These are phyloP conservation scores for Microctenopoma steveboyesi DNA, from an alignment of 2,797 vertebrate species.

Conservation along the genomic window DNA sequence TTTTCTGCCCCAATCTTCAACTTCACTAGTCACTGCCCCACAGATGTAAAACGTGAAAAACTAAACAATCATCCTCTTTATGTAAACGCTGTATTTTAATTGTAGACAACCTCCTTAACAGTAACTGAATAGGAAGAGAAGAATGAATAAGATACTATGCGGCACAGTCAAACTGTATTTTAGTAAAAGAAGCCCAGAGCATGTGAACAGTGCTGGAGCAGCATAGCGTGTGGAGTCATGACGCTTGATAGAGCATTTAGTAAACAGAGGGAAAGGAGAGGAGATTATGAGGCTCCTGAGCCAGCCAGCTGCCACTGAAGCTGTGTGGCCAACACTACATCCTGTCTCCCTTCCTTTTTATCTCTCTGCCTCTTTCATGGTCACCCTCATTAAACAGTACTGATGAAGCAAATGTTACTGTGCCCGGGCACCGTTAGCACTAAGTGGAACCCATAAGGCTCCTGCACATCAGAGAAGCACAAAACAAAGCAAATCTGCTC, in stretches of 20 bases:
- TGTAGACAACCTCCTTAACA: not conserved
- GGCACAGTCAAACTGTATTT: conserved; percentile 21
- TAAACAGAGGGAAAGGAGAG: conserved; percentile 58
- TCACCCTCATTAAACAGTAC: conserved; percentile 61
- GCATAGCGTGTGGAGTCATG: conserved; percentile 44
- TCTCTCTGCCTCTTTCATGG: conserved; percentile 57
- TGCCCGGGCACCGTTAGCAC: conserved; percentile 36
- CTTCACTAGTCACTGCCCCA: not conserved
- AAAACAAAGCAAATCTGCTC: conserved; percentile 28
- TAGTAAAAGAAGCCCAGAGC: conserved; percentile 7
- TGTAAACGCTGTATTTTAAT: not conserved
- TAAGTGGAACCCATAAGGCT: conserved; percentile 36
- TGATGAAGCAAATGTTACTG: conserved; percentile 38
- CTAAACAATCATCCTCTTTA: not conserved
- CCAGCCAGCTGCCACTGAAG: conserved; percentile 71
- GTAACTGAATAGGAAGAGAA: not conserved
- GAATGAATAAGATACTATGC: not conserved
- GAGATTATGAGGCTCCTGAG: conserved; percentile 72
- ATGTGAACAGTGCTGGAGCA: conserved; percentile 20
- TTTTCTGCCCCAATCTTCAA: not conserved
- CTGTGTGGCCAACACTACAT: conserved; percentile 59
- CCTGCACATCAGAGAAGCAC: conserved; percentile 17
- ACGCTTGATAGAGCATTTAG: conserved; percentile 59
- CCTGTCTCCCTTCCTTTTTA: conserved; percentile 45
- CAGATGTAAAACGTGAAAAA: not conserved